Evolutionary conservation across 30 jellyfish, hydroid and myxozoan genomes (phyloP), one percentile per base, ranked within the genome.

Genomic region (Pelagia noctiluca): DNA sequence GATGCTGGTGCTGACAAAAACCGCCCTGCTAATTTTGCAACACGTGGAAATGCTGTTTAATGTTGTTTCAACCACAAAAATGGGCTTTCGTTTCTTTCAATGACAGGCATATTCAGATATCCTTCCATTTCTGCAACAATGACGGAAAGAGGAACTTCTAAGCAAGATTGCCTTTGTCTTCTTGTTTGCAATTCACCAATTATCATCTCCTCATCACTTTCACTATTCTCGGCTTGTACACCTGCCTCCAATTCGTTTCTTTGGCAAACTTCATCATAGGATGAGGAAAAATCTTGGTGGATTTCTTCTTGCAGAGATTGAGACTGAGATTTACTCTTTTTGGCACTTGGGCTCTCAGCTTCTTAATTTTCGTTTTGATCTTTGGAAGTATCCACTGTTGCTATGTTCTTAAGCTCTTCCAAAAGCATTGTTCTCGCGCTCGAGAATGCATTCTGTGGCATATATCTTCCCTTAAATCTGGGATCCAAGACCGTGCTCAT

Each of bases 251-350:
- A 7, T 35, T 70, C 75, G 35, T 29, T 70, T 70, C 83, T 70
- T 35, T 70, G 18, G 28, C 74, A 70, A 70, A 70, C 28, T 70
- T 70, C 83, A 32, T 70, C 83, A 35, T 35, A 70, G 35, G 75
- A 70, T 48, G 48, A 70, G 4, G 83, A 70, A 70, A 70, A 70
- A 70, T 70, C 83, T 2, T 30, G 83, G 28, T 46, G 32, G 23
- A 70, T 70, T 70, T 77, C 89, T 52, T 57, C 89, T 60, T 60
- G 68, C 24, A 77, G 75, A 12, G 89, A 77, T 34, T 77, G 75
- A 12, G 89, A 77, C 62, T 77, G 30, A 11, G 77, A 50, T 50
- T 74, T 74, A 12, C 30, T 74, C 35, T 66, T 74, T 71, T 74
- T 74, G 8, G 77, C 18, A 23, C 10, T 23, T 32, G 66, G 74